phyloP scores from a whole-genome alignment of 1,140 invertebrate species.

The Antheraea mylitta region DNA sequence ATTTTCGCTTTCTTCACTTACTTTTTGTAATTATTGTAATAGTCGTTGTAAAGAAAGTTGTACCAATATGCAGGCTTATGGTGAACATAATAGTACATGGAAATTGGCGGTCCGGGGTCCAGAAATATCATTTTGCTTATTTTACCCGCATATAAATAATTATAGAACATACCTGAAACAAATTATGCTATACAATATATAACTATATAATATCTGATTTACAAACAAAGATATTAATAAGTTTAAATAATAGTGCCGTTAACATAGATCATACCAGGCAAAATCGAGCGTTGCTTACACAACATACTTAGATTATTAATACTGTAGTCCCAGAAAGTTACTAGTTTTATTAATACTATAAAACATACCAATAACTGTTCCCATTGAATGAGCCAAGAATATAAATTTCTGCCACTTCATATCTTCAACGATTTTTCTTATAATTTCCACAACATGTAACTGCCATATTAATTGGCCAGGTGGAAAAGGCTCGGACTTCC shows the following conservation, averaged over 20 bases:
- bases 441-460: constrained; percentile 70
- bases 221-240: too few species aligned
- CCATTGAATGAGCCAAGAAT: constrained; percentile 82
- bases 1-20: not conserved
- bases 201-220: not conserved
- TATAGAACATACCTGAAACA: constrained; percentile 37
- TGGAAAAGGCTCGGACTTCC: constrained; percentile 82
- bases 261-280: too few species aligned
- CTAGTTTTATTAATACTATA: not conserved
- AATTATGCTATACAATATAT: not conserved
- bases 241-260: too few species aligned
- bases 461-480: constrained; percentile 23
- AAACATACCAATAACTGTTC: constrained; percentile 68
- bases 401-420: constrained; percentile 80
- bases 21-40: constrained; percentile 42
- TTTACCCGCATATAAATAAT: constrained; percentile 71
- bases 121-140: constrained; percentile 78
- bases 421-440: constrained; percentile 78
- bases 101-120: constrained; percentile 69
- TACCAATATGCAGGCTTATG: constrained; percentile 39
- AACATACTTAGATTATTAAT: too few species aligned
- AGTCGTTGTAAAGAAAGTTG: constrained; percentile 35
- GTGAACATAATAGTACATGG: constrained; percentile 38
- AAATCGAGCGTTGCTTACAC: too few species aligned
- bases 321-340: too few species aligned